Percentiles rank a stretch among this genome's conserved stretches.
These are phyloP conservation scores for Tipula lateralis DNA, from an alignment of 2,888 invertebrate genomes.

Conservation along the genomic window DNA sequence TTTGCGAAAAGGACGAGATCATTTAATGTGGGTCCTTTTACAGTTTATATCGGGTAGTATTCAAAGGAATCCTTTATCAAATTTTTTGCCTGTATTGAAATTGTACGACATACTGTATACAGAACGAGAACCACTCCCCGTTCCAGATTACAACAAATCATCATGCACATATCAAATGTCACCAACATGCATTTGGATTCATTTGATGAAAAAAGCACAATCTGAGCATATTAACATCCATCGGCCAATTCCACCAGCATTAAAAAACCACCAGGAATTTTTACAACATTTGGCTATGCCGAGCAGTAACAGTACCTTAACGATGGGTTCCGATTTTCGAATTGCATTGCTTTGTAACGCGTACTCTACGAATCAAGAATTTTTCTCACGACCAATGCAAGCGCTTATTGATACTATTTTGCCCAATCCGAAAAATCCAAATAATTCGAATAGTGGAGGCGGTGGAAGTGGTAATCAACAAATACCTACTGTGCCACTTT, in stretches of 20 bases:
- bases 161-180: conserved; percentile 86
- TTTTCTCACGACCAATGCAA: conserved; percentile 87
- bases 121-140: conserved; percentile 81
- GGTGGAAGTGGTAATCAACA: conserved; percentile 50
- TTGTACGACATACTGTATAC: conserved; percentile 89
- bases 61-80: conserved; percentile 85
- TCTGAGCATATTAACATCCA: conserved; percentile 75
- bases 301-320: conserved; percentile 62
- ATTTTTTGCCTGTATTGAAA: conserved; percentile 84
- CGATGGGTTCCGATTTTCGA: conserved; percentile 81
- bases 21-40: conserved; percentile 97
- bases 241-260: conserved; percentile 70
- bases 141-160: conserved; percentile 83
- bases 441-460: conserved; percentile 46
- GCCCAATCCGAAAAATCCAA: conserved; percentile 59
- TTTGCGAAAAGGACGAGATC: conserved; percentile 85
- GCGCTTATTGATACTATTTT: conserved; percentile 82
- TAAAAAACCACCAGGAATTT: conserved; percentile 81
- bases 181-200: conserved; percentile 94
- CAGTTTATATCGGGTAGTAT: conserved; percentile 97
- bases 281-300: conserved; percentile 78
- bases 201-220: conserved; percentile 88
- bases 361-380: conserved; percentile 87
- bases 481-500: conserved; percentile 78
- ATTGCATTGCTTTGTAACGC: conserved; percentile 92